Percentiles rank a stretch among this genome's conserved stretches.
phyloP scores from a whole-genome alignment of 1,140 invertebrate species.

The Drosophila lacteicornis region DNA sequence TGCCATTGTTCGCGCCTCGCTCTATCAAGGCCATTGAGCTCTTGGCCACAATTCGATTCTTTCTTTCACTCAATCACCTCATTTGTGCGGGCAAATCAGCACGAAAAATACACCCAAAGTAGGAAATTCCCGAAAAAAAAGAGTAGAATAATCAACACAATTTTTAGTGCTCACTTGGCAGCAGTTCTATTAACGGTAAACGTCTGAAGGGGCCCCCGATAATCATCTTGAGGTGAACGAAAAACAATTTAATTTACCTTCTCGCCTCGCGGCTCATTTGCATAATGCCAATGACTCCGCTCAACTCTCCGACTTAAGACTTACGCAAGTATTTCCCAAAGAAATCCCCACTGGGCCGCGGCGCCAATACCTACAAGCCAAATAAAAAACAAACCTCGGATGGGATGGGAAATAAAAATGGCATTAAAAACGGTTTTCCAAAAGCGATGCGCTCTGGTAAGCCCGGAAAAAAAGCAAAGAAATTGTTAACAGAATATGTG shows the following conservation, averaged over 20 bases:
- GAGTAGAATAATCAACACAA: conserved; percentile 36
- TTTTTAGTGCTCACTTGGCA: conserved; percentile 47
- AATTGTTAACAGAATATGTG: conserved; percentile 62
- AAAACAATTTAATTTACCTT: conserved; percentile 73
- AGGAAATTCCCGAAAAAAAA: conserved; percentile 27
- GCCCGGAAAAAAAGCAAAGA: conserved; percentile 51
- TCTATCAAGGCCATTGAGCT: conserved; percentile 70
- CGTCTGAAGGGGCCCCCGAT: conserved; percentile 48
- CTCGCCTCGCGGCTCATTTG: conserved; percentile 61
- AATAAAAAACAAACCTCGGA: conserved; percentile 14
- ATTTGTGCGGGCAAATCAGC: conserved; percentile 21
- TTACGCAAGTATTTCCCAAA: conserved; percentile 69
- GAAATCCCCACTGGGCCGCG: conserved; percentile 34
- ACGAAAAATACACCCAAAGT: background rate
- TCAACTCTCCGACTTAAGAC: conserved; percentile 10
- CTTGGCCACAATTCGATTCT: conserved; percentile 36
- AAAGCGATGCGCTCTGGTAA: conserved; percentile 78
- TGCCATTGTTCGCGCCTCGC: conserved; percentile 54
- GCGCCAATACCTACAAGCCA: background rate
- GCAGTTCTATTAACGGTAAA: conserved; percentile 75
- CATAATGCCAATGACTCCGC: conserved; percentile 73
- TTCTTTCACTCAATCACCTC: conserved; percentile 56
- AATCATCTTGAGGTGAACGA: conserved; percentile 53
- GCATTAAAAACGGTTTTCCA: conserved; percentile 55
- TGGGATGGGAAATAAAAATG: conserved; percentile 40